Evolutionary conservation across 1,140 invertebrate genomes (phyloP).

Genomic region (Oedothorax gibbosus): DNA sequence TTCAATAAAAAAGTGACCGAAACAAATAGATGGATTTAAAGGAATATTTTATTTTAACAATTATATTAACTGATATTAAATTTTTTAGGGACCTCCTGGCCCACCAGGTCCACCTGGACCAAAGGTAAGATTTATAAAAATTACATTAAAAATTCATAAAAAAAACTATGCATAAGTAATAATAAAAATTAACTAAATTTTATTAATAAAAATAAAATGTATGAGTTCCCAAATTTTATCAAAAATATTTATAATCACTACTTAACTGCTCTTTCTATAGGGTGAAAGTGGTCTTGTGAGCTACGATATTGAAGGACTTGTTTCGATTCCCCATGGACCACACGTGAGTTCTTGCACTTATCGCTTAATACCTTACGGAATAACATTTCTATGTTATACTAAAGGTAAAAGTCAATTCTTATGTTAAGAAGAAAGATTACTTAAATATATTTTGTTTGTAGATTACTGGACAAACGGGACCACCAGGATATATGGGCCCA

Average conservation of each 20-base stretch:
- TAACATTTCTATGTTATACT: neutral
- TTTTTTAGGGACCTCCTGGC: conserved; percentile 52
- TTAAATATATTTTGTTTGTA: neutral
- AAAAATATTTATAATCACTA: too few relatives aligned
- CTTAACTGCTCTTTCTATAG: conserved; percentile 48
- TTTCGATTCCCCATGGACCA: conserved; percentile 35
- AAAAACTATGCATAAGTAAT: too few relatives aligned
- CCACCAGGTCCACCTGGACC: conserved; percentile 52
- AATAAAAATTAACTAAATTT: neutral
- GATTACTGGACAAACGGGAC: conserved; percentile 5
- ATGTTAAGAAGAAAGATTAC: neutral
- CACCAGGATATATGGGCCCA: conserved; percentile 39
- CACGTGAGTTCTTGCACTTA: conserved; percentile 14
- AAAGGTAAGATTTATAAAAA: conserved; percentile 35
- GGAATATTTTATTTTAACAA: neutral
- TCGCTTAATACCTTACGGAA: too few relatives aligned
- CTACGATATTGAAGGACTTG: conserved; percentile 54
- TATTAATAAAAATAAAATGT: neutral
- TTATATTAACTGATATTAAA: neutral
- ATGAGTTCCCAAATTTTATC: too few relatives aligned
- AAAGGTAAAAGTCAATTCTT: neutral
- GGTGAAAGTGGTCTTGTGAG: conserved; percentile 51
- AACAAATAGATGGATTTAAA: too few relatives aligned
- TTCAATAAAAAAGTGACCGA: too few relatives aligned
- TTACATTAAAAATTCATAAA: neutral